Evolutionary conservation across 2,113 vertebrate species (phyloP), one percentile per base, ranked within the genome.

Genomic region (Scomber japonicus): DNA sequence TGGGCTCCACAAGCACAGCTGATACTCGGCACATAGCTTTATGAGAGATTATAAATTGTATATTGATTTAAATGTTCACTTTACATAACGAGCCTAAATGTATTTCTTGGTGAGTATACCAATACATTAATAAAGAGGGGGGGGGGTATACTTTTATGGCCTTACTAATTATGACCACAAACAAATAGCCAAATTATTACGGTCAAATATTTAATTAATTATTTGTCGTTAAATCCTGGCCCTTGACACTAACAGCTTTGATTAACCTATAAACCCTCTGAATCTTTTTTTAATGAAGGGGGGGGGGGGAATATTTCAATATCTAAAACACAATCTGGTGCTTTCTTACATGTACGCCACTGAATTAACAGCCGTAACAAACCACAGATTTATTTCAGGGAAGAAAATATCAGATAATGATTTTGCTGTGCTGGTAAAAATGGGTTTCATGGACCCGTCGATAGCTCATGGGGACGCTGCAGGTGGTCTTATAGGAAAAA

Each of bases 1-100:
- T 71, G 78, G 75, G 72, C 80, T 78, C 78, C 80, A 72, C 44
- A 11, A 60, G 56, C 71, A 78, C 92, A 93, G 85, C 89, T 91
- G 91, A 59, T 13, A 15, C 48, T 45, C 64, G 24, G 6, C 35
- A 49, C 21, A 3, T 24, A 71, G 54, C 69, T 84, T 50, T 74
- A 0, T 77, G 60, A 5, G 35, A 35, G 17, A 69, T 46, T 62
- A 10, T 13, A 55, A 46, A 3, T 27, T 57, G 75, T 66, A 12
- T 46, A 75, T 11, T 54, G 57, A 15, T 30, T 61, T 67, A 10
- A 35, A 53, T 62, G 67, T 13, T 12, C 5, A 54, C 57, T 75
- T 66, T 17, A 40, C 35, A 40, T 7, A 9, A 40, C 35, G 35
- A 40, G 35, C 35, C 35, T 40, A 40, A 40, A 40, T 40, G 35